Conservation (phyloP, 1,140 invertebrate genomes). For the Mamestra configurata region DNA sequence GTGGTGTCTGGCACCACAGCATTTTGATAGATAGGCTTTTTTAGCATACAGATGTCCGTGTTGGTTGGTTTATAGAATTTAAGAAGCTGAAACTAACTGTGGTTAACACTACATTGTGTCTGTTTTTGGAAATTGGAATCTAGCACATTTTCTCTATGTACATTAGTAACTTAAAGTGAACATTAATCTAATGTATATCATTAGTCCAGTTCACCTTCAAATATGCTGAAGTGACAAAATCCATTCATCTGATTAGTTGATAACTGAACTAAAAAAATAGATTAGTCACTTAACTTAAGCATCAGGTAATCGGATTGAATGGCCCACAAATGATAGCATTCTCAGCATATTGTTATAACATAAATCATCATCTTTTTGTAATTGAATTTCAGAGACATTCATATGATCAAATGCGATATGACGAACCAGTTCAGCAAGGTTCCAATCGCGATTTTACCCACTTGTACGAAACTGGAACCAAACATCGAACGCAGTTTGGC, state of each 20-base stretch:
- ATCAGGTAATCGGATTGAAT: slow-evolving; percentile 8
- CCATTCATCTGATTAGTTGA: slow-evolving; percentile 22
- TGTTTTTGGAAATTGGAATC: slow-evolving; percentile 23
- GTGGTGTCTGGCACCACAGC: background rate
- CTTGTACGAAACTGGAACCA: slow-evolving; percentile 54
- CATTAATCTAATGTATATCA: slow-evolving; percentile 11
- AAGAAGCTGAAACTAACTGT: slow-evolving; percentile 8
- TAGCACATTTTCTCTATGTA: slow-evolving; percentile 15
- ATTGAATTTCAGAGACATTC: slow-evolving; percentile 72
- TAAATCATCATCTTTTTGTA: slow-evolving; percentile 39
- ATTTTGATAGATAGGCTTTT: background rate
- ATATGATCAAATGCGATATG: slow-evolving; percentile 48
- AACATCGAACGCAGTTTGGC: slow-evolving; percentile 46
- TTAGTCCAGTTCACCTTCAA: slow-evolving; percentile 20
- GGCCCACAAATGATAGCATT: background rate
- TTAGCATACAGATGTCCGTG: background rate
- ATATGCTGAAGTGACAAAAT: slow-evolving; percentile 14
- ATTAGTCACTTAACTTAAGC: background rate
- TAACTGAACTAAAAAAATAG: slow-evolving; percentile 1
- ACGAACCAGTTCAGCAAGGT: slow-evolving; percentile 18
- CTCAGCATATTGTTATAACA: slow-evolving; percentile 20
- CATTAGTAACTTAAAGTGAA: background rate
- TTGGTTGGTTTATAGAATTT: slow-evolving; percentile 4
- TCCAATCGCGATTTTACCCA: slow-evolving; percentile 51
- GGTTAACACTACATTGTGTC: background rate